Evolutionary conservation across 2,797 vertebrate species (phyloP), one percentile per base, ranked within the genome.

Genomic region (Halcyon badia): DNA sequence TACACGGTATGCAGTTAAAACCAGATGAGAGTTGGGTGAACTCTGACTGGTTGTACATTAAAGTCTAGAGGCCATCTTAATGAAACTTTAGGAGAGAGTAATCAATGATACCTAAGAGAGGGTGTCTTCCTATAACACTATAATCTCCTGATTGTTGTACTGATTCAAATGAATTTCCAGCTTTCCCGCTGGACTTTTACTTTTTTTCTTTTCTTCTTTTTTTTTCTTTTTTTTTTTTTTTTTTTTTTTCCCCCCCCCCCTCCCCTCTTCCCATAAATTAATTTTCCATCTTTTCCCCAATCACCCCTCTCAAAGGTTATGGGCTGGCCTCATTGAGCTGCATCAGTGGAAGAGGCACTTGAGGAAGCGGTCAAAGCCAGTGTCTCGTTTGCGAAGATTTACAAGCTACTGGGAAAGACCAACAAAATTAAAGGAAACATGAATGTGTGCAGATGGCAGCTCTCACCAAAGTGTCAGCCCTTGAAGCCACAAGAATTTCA

Each of bases 281-380:
- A 68, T 2, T 8, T 2, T 4, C 77, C 1, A 5, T 4, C 5
- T 19, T 39, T 24, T 66, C 9, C 8, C 3, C 0, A 13, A 2
- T 21, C 22, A 25, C 0, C 2, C 26, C 6, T 9, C 4, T 35
- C 18, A 5, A 73, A 14, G 22, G 5, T 33, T 72, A 18, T 49
- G 25, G 16, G 1, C 8, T 82, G 61, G 13, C 25, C 16, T 44
- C 8, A 7, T 2, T 14, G 28, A 62, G 5, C 7, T 56, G 13
- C 26, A 25, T 7, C 5, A 10, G 6, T 33, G 49, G 21, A 70
- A 77, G 37, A 35, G 44, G 8, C 8, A 12, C 3, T 49, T 49
- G 30, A 73, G 16, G 28, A 49, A 73, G 7, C 1, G 10, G 30
- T 48, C 22, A 37, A 39, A 56, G 16, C 8, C 19, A 3, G 9